Evolutionary conservation across 2,113 vertebrate genomes (phyloP), one percentile per base, ranked within the genome.

Genomic region (Nothocercus nigrocapillus): DNA sequence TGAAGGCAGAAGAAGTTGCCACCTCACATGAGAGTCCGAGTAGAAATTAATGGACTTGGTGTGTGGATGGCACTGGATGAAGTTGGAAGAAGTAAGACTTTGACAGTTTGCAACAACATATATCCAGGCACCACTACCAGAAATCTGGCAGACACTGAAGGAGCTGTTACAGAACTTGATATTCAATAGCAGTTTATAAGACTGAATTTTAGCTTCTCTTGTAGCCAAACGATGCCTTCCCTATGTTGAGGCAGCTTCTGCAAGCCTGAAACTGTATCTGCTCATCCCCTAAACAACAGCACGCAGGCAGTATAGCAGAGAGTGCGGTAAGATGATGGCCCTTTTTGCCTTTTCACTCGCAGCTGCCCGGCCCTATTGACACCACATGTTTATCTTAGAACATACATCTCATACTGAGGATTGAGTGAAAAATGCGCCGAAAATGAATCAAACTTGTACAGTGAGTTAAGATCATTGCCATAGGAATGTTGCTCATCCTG

Each of bases 351-450:
- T 51, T 61, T 15, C 34, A 11, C 2, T 27, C 19, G 32, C 24
- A 74, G 7, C 13, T 59, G 10, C 77, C 4, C 21, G 40, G 12
- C 21, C 88, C 49, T 44, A 51, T 9, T 40, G 13, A 32, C 17
- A 56, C 6, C 20, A 82, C 64, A 69, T 9, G 15, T 27, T 75
- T 7, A 18, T 8, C 13, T 75, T 38, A 0, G 0, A 67, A 58
- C 22, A 28, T 6, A 36, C 21, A 6, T 32, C 13, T 75, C 32
- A 30, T 30, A 18, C 4, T 0, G 0, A 9, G 9, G 28, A 20
- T 1, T 49, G 28, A 87, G 7, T 34, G 76, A 58, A 30, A 22
- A 74, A 56, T 32, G 14, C 3, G 42, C 53, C 62, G 51, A 67
- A 66, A 73, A 72, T 14, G 20, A 84, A 21, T 15, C 7, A 49